Base-by-base conservation (phyloP, 2,113 vertebrate species). In the Albula goreensis region DNA sequence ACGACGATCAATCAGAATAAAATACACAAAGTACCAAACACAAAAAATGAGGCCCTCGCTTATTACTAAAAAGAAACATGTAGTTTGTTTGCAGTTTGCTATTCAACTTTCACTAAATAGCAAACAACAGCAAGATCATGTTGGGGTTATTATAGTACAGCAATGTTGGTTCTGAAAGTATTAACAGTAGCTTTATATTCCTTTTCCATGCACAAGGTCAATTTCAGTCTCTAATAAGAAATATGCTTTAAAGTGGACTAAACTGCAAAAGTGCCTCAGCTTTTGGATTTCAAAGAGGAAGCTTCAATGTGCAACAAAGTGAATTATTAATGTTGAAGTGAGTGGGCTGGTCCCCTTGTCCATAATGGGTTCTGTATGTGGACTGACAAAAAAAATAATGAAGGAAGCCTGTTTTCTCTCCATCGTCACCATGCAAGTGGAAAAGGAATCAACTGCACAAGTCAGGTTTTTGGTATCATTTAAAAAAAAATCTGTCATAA, bases 161-260 rank as follows among this genome's bases (percentile, higher is more conserved):
- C n/a, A 49, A 1, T 82, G 49, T 81, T 86, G 80, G 60, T 82
- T 86, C 56, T 82, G 56, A 86, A 53, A 82, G 82, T 74, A 86
- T 86, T 86, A 77, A 77, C 63, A 10, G 50, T 48, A 86, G 85
- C 85, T 80, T 82, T 86, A 63, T 74, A 86, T 86, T 86, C 77
- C 60, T 77, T 82, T 77, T 82, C 85, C 66, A 74, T 74, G 70
- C 81, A 86, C 53, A 74, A 66, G 60, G 15, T 66, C 60, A 22
- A 22, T 70, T 53, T 81, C 57, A 70, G 31, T 41, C 31, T 41
- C 31, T 41, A 41, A 41, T 41, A 41, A 41, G 31, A 41, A 41
- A 41, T 41, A 41, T 41, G 31, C 1, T 41, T 41, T 41, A 41
- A 41, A 41, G 31, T 41, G 31, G 1, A 41, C 31, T 41, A 41